Conservation (phyloP, 2,888 invertebrate genomes). For the Acleris holmiana region DNA sequence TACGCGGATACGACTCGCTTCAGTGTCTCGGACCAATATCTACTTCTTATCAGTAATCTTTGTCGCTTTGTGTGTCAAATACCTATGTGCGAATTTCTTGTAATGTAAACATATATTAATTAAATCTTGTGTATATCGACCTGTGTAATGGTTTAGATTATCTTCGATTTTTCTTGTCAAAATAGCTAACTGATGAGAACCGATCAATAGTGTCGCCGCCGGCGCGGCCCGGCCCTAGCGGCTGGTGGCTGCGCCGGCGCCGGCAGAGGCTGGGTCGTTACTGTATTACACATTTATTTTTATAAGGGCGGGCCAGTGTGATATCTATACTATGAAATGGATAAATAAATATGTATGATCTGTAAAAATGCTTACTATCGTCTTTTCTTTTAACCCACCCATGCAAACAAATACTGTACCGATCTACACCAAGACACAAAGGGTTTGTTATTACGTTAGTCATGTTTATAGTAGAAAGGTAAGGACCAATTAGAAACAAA, state of each 20-base stretch:
- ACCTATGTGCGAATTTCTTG: conserved; percentile 77
- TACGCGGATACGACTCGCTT: conserved; percentile 76
- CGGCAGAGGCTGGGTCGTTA: conserved; percentile 73
- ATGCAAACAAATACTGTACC: neutral
- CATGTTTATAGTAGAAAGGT: no score
- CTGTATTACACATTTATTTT: conserved; percentile 83
- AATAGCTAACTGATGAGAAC: conserved; percentile 59
- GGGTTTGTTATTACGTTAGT: no score
- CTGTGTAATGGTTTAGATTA: conserved; percentile 83
- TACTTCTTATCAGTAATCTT: conserved; percentile 74
- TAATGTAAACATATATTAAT: conserved; percentile 77
- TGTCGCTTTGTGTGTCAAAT: conserved; percentile 84
- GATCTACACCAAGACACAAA: no score
- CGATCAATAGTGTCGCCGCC: conserved; percentile 64
- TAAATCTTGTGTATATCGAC: conserved; percentile 79
- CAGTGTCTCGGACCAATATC: conserved; percentile 83
- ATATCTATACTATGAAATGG: conserved; percentile 84
- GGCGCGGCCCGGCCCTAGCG: conserved; percentile 63
- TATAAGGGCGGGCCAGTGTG: conserved; percentile 85
- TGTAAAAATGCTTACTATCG: conserved; percentile 77
- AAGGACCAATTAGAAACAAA: no score
- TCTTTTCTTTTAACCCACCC: conserved; percentile 52
- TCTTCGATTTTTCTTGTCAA: conserved; percentile 75
- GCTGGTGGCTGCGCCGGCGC: conserved; percentile 65
- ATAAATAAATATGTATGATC: conserved; percentile 85